Evolutionary conservation across 2,113 vertebrate genomes (phyloP).

Genomic region (Crotalus horridus): DNA sequence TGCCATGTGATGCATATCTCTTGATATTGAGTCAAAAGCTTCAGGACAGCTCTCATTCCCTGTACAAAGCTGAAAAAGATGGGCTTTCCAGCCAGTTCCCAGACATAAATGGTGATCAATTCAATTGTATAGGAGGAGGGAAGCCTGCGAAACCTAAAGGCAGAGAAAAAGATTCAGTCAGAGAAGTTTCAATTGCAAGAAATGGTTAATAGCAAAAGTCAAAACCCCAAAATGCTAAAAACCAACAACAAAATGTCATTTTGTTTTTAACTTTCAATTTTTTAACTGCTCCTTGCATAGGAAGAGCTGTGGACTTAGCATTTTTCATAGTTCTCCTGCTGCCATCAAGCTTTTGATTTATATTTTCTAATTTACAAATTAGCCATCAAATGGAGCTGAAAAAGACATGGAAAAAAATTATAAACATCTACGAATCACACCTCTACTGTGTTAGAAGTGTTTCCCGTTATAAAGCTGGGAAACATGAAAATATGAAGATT

Average conservation of each 20-base stretch:
- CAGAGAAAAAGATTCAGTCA: neutral
- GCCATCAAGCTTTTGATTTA: neutral
- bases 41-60: slow-evolving; percentile 35
- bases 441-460: neutral
- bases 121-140: slow-evolving; percentile 41
- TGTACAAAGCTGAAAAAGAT: slow-evolving; percentile 43
- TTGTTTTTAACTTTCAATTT: slow-evolving; percentile 4
- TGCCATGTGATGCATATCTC: slow-evolving; percentile 40
- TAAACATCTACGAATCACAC: neutral
- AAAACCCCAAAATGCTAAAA: slow-evolving; percentile 24
- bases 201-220: slow-evolving; percentile 35
- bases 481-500: neutral
- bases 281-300: neutral
- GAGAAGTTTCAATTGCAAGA: slow-evolving; percentile 3
- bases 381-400: neutral
- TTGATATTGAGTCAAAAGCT: slow-evolving; percentile 20
- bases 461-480: neutral
- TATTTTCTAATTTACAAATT: neutral
- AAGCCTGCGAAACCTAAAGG: slow-evolving; percentile 42
- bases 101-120: slow-evolving; percentile 36
- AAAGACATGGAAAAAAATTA: neutral
- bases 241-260: neutral
- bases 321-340: neutral
- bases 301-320: neutral
- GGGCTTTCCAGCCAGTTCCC: slow-evolving; percentile 39